Evolutionary conservation across 2,888 invertebrate species (phyloP), one percentile per base, ranked within the genome.

Genomic region (Dynastes maya): DNA sequence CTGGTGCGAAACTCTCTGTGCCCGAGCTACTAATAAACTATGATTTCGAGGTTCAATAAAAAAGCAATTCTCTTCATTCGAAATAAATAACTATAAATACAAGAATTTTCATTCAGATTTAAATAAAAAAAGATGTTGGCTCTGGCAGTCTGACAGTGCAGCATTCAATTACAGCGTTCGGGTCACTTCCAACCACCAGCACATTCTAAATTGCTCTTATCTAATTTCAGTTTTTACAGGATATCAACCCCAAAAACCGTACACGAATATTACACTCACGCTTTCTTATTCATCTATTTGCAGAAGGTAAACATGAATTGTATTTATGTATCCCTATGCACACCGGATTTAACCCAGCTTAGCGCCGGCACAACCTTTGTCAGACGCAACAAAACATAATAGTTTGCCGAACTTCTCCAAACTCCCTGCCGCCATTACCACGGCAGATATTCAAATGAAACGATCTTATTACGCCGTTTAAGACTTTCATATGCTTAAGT

Each of bases 361-460:
- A 76, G 55, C 53, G 55, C 16, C 16, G 67, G 37, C 55, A 67
- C 53, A 65, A 55, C 32, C 76, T 67, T 67, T 67, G 76, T 76
- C 67, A 68, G 76, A 65, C 67, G 58, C 67, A 76, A 76, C 65
- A 76, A 67, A 76, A 65, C 67, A 67, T 53, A 76, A 65, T 67
- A 67, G 67, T 67, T 67, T 64, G 49, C 40, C 65, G n/a, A 76
- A 76, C 67, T 76, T 67, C 67, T 68, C 76, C 2, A 51, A 67
- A 27, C 53, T 67, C 27, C 65, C 53, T 29, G 37, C 27, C 40
- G 53, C 51, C 37, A 51, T 58, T 71, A 78, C 70, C 71, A 63
- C 6, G 63, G 51, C 53, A 64, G 77, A 78, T 78, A 78, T 78
- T 78, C 77, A 78, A 78, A 78, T 78, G 77, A 71, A 78, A 78